These are phyloP conservation scores for Irena cyanogastra DNA, from an alignment of 2,113 vertebrate species.

Conservation along the genomic window DNA sequence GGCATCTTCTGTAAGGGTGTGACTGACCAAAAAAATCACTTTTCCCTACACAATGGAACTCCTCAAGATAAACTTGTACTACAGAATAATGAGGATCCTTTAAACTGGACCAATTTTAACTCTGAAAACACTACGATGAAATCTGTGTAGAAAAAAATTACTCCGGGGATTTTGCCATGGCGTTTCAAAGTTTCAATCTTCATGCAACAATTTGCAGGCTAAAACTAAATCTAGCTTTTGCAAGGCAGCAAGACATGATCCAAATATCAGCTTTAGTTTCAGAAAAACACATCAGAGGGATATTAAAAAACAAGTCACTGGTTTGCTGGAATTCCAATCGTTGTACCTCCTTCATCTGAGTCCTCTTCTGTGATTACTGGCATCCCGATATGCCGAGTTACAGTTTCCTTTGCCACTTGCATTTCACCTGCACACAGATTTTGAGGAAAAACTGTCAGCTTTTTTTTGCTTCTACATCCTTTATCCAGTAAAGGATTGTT, in stretches of 20 bases:
- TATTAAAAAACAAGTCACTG: not conserved
- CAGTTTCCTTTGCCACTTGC: not conserved
- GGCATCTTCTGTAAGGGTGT: not conserved
- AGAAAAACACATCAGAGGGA: not conserved
- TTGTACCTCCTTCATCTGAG: constrained; percentile 50
- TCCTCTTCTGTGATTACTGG: constrained; percentile 66
- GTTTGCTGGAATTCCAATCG: not conserved
- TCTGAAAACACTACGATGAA: not conserved
- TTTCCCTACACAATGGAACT: not conserved
- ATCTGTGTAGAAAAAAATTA: not conserved
- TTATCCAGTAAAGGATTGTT: not conserved
- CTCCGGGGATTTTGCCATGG: not conserved
- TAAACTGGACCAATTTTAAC: not conserved
- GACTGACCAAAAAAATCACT: not conserved
- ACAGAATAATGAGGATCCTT: not conserved
- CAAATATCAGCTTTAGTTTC: not conserved
- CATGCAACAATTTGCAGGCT: not conserved
- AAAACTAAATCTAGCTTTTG: not conserved
- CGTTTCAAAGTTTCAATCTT: not conserved
- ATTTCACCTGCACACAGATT: constrained; percentile 37
- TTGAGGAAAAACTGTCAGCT: not conserved
- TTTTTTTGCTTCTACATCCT: not conserved
- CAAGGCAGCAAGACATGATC: not conserved
- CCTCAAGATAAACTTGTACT: not conserved
- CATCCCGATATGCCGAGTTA: constrained; percentile 52